Percentiles rank a stretch among this genome's conserved stretches.
These are phyloP conservation scores for Eilema caniola DNA, from an alignment of 2,888 invertebrate genomes.

Conservation along the genomic window DNA sequence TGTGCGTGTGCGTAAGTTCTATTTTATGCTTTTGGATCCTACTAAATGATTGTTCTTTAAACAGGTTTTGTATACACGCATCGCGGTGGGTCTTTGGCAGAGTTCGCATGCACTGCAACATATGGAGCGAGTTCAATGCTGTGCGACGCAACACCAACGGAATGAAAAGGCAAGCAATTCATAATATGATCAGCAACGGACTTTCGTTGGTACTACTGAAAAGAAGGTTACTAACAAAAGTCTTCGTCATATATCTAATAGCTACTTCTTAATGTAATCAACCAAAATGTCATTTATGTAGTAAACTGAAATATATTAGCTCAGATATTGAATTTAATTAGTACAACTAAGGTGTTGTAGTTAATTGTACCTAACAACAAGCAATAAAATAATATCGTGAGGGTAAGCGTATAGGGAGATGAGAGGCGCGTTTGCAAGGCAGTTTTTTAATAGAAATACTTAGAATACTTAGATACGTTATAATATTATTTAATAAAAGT, in stretches of 20 bases:
- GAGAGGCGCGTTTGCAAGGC: too few species aligned
- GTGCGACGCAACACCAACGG: conserved; percentile 73
- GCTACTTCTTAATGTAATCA: not conserved
- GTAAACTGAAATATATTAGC: not conserved
- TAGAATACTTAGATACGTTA: too few species aligned
- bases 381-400: not conserved
- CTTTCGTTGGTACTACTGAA: conserved; percentile 70
- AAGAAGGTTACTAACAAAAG: conserved; percentile 62
- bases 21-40: not conserved
- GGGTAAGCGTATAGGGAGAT: too few species aligned
- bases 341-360: not conserved
- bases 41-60: not conserved
- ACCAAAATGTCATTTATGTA: not conserved
- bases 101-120: conserved; percentile 89
- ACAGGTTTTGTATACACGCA: conserved; percentile 93
- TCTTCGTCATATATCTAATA: not conserved
- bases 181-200: conserved; percentile 67
- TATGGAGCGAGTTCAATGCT: conserved; percentile 76
- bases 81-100: conserved; percentile 94
- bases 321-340: not conserved
- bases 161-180: conserved; percentile 61
- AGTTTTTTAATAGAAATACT: too few species aligned
- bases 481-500: too few species aligned
- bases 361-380: not conserved
- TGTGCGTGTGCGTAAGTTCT: fast-evolving